Conservation (phyloP, 2,888 invertebrate genomes). For the Pomacea canaliculata region DNA sequence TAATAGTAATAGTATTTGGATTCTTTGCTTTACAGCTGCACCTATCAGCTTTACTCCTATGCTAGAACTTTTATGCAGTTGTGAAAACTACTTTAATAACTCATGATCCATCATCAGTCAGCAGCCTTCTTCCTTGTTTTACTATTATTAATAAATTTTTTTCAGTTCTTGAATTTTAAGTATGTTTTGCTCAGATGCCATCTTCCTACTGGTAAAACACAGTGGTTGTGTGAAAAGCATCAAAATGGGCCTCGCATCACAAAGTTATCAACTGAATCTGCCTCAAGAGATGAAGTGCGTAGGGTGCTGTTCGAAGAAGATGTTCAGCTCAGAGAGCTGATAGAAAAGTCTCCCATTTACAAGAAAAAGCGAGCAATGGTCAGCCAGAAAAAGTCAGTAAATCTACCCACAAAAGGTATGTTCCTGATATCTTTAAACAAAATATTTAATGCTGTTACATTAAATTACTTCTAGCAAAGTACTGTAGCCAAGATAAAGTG, state of each 20-base stretch:
- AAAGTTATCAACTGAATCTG: constrained; percentile 43
- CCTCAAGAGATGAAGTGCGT: constrained; percentile 37
- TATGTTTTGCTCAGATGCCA: constrained; percentile 45
- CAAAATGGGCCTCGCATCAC: constrained; percentile 55
- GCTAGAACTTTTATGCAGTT: too few relatives aligned
- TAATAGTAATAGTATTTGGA: too few relatives aligned
- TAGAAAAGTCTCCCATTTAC: constrained; percentile 44
- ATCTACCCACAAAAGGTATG: constrained; percentile 13
- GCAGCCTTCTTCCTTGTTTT: too few relatives aligned
- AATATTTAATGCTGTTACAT: too few relatives aligned
- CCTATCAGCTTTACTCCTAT: too few relatives aligned
- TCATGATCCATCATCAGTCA: too few relatives aligned
- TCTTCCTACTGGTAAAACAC: constrained; percentile 61
- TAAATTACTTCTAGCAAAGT: too few relatives aligned
- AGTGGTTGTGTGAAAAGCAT: constrained; percentile 61
- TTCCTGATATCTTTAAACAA: background rate
- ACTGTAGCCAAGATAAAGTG: too few relatives aligned
- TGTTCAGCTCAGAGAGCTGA: constrained; percentile 47
- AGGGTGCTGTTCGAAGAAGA: constrained; percentile 53
- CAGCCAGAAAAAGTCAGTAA: background rate
- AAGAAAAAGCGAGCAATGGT: constrained; percentile 34
- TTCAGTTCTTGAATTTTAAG: too few relatives aligned
- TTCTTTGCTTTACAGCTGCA: too few relatives aligned
- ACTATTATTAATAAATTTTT: too few relatives aligned
- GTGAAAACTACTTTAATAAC: too few relatives aligned